Evolutionary conservation across 2,888 invertebrate genomes (phyloP).

Genomic region (Hirtodrosophila histrioides): DNA sequence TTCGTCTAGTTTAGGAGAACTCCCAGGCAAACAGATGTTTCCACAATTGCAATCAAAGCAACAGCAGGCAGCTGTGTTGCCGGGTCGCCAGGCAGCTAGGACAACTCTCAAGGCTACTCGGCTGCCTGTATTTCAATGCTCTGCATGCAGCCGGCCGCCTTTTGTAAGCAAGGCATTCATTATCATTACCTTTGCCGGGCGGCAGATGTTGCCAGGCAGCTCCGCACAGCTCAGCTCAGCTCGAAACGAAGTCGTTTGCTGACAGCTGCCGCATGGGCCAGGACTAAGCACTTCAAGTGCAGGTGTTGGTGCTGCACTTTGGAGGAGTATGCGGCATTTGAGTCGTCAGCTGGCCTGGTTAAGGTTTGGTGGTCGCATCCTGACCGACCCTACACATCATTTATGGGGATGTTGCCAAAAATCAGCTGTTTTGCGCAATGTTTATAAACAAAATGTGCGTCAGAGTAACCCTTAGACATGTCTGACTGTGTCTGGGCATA

Average conservation of each 20-base stretch:
- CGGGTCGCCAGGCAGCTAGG: constrained; percentile 13
- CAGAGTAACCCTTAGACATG: constrained; percentile 75
- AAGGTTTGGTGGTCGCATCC: constrained; percentile 24
- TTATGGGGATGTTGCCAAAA: constrained; percentile 70
- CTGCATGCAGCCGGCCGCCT: constrained; percentile 30
- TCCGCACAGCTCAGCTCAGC: constrained; percentile 7
- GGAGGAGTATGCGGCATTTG: constrained; percentile 8
- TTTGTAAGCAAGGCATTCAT: constrained; percentile 29
- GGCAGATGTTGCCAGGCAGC: constrained; percentile 36
- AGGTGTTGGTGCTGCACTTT: constrained; percentile 49
- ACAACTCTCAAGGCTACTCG: not conserved
- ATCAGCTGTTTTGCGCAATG: constrained; percentile 78
- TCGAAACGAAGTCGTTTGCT: constrained; percentile 6
- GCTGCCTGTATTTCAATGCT: no score
- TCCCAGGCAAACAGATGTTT: constrained; percentile 52
- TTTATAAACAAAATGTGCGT: constrained; percentile 73
- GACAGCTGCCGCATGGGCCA: constrained; percentile 17
- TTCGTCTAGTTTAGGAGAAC: constrained; percentile 35
- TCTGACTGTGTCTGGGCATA: constrained; percentile 53
- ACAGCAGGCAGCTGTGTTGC: constrained; percentile 43
- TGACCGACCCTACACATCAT: constrained; percentile 54
- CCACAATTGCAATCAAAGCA: constrained; percentile 52
- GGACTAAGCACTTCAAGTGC: constrained; percentile 58
- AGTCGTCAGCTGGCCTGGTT: constrained; percentile 31
- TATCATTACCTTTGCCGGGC: constrained; percentile 43